These are phyloP conservation scores for Eilema griseolum DNA, from an alignment of 2,888 invertebrate genomes.

Conservation along the genomic window DNA sequence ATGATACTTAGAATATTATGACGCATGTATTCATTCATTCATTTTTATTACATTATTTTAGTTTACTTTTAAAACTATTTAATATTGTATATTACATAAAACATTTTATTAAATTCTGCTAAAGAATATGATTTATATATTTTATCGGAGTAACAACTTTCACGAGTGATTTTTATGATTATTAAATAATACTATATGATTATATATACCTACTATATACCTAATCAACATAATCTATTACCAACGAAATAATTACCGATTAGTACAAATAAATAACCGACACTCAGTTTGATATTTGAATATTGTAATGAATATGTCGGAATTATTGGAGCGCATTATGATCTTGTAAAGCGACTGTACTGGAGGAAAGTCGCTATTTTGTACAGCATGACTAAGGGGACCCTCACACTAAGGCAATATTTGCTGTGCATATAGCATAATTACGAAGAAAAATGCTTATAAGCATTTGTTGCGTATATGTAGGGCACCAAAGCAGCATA, in stretches of 20 bases:
- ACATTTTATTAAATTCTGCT: conserved; percentile 4
- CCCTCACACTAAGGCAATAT: too few species aligned
- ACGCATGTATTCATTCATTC: background rate
- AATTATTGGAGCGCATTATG: conserved; percentile 8
- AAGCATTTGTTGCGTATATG: too few species aligned
- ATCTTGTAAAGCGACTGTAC: conserved; percentile 17
- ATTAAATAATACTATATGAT: background rate
- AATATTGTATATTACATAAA: background rate
- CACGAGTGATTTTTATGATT: background rate
- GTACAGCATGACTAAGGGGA: background rate
- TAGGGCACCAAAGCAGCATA: too few species aligned
- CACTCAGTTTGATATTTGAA: background rate
- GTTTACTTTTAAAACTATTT: background rate
- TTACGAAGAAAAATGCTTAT: too few species aligned
- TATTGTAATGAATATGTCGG: conserved; percentile 3
- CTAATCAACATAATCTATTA: background rate
- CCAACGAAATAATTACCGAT: background rate
- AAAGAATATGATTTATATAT: background rate
- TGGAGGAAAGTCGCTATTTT: background rate
- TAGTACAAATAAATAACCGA: background rate
- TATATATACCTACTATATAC: too few species aligned
- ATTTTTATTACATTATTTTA: background rate
- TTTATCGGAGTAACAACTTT: conserved; percentile 1
- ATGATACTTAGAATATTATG: background rate
- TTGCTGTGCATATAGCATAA: too few species aligned